phyloP scores from a whole-genome alignment of 2,888 invertebrate species.

The Rhagium mordax region DNA sequence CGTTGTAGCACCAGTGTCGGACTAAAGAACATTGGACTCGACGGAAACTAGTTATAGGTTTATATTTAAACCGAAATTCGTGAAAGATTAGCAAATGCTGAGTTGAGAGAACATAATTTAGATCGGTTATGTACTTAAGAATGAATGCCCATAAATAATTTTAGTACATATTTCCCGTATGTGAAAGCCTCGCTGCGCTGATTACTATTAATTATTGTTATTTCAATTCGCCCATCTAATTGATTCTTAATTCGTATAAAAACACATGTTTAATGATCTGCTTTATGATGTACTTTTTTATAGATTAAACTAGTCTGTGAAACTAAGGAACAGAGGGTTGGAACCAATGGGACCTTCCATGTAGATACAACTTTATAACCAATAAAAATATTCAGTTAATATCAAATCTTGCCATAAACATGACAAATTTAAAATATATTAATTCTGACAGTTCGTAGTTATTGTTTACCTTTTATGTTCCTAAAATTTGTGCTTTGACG shows the following conservation, averaged over 20 bases:
- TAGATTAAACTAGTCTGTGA: no score
- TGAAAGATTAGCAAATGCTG: not conserved
- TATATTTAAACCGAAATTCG: slow-evolving; percentile 18
- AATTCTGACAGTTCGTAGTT: no score
- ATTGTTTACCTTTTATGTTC: no score
- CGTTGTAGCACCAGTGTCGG: not conserved
- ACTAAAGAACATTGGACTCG: not conserved
- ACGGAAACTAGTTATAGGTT: slow-evolving; percentile 4
- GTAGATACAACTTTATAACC: no score
- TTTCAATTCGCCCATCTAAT: not conserved
- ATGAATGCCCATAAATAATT: not conserved
- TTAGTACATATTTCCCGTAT: not conserved
- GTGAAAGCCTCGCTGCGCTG: not conserved
- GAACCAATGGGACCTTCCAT: no score
- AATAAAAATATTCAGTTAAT: no score
- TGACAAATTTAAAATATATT: no score
- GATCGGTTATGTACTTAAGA: not conserved
- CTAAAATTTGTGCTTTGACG: no score
- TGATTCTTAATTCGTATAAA: not conserved
- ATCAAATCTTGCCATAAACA: no score
- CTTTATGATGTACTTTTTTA: no score
- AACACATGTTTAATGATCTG: no score
- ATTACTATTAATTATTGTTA: not conserved
- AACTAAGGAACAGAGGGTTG: no score
- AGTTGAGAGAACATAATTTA: not conserved